Evolutionary conservation across 2,888 invertebrate genomes (phyloP).

Genomic region (Muscina levida): DNA sequence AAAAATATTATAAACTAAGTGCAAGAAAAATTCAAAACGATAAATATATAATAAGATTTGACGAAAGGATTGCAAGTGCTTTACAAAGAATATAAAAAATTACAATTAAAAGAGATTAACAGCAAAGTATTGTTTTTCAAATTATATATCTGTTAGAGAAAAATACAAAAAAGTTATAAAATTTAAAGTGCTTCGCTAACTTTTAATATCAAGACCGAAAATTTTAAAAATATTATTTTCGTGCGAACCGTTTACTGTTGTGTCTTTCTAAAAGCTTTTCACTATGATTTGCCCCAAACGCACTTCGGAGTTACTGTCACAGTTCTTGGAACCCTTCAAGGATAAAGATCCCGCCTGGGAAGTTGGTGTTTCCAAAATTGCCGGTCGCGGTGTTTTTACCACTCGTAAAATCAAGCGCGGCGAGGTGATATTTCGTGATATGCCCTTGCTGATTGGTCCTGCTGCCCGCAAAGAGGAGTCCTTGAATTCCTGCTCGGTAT

Average conservation of each 20-base stretch:
- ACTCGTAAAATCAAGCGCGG: slow-evolving; percentile 84
- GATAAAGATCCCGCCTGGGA: slow-evolving; percentile 81
- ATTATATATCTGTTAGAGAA: too few relatives aligned
- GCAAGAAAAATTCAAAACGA: slow-evolving; percentile 5
- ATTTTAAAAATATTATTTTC: not conserved
- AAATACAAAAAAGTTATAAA: slow-evolving; percentile 23
- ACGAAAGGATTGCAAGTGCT: too few relatives aligned
- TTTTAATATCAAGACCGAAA: not conserved
- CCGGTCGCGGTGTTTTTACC: slow-evolving; percentile 88
- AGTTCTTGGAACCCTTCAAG: slow-evolving; percentile 76
- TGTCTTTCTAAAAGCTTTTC: not conserved
- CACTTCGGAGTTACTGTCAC: slow-evolving; percentile 74
- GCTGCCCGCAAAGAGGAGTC: slow-evolving; percentile 81
- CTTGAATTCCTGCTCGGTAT: slow-evolving; percentile 84
- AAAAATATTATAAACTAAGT: slow-evolving; percentile 10
- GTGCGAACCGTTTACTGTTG: not conserved
- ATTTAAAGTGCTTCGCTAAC: not conserved
- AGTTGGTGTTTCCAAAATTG: slow-evolving; percentile 83
- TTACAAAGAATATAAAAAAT: not conserved
- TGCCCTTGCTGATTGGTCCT: slow-evolving; percentile 86
- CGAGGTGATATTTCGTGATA: slow-evolving; percentile 87
- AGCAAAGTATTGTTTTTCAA: slow-evolving; percentile 16
- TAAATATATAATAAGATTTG: slow-evolving; percentile 10
- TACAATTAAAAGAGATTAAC: slow-evolving; percentile 8
- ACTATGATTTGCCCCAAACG: slow-evolving; percentile 78